These are phyloP conservation scores for Manis javanica DNA, from an alignment of 2,797 vertebrate species.

Conservation along the genomic window DNA sequence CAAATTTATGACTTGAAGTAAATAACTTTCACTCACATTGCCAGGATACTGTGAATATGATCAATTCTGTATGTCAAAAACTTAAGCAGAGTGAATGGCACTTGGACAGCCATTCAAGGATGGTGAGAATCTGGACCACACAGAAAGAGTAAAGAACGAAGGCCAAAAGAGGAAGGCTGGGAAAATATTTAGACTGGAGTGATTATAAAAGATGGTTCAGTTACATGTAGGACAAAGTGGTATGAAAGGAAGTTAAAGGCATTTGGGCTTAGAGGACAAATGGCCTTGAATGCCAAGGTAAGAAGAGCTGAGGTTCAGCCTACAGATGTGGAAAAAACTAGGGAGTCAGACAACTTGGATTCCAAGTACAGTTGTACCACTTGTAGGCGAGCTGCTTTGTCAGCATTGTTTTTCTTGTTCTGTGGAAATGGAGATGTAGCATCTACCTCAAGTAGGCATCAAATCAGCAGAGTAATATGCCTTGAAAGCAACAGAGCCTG, in stretches of 20 bases:
- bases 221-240: background rate
- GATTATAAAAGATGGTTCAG: background rate
- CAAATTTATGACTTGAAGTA: slow-evolving; percentile 41
- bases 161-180: background rate
- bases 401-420: background rate
- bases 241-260: background rate
- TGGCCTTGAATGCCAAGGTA: background rate
- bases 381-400: background rate
- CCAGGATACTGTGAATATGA: background rate
- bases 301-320: background rate
- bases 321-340: background rate
- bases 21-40: background rate
- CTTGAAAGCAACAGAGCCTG: background rate
- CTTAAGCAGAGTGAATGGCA: background rate
- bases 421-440: background rate
- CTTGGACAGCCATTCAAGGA: background rate
- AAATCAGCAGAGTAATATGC: background rate
- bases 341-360: background rate
- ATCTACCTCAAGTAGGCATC: background rate
- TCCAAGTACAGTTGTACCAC: background rate
- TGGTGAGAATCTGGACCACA: background rate
- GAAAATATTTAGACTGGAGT: background rate
- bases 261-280: background rate
- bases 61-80: background rate
- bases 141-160: background rate